Percentiles rank a stretch among this genome's conserved stretches.
Evolutionary conservation across 2,888 invertebrate species (phyloP).

Genomic region (Epistrophe grossulariae): DNA sequence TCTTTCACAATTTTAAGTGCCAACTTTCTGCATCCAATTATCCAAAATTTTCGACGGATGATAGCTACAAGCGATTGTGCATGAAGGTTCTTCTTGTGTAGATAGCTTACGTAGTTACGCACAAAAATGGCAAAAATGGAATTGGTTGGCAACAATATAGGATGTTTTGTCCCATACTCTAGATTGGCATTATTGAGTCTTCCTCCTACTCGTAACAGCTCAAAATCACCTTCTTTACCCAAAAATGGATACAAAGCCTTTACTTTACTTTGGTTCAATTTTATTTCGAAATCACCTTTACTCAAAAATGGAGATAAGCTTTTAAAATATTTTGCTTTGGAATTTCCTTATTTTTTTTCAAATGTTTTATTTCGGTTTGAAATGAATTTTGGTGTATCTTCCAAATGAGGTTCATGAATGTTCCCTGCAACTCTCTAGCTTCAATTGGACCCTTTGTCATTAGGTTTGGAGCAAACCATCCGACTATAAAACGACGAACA

Average conservation of each 20-base stretch:
- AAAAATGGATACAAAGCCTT: too few species aligned
- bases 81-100: too few species aligned
- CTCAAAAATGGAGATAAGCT: neutral
- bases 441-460: neutral
- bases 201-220: too few species aligned
- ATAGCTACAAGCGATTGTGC: too few species aligned
- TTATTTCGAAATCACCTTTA: neutral
- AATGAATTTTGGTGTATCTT: neutral
- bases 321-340: neutral
- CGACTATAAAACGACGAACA: slow-evolving; percentile 8
- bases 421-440: neutral
- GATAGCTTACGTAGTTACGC: too few species aligned
- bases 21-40: neutral
- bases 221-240: too few species aligned
- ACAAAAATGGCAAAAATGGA: too few species aligned
- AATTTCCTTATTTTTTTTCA: neutral
- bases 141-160: too few species aligned
- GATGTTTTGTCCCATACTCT: too few species aligned
- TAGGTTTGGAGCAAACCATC: neutral
- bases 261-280: too few species aligned
- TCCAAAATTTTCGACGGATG: too few species aligned
- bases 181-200: too few species aligned
- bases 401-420: neutral
- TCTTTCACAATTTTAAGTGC: neutral
- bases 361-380: neutral